Conservation (phyloP, 37 sponge, comb jelly and placozoan species). For the Bolinopsis microptera region DNA sequence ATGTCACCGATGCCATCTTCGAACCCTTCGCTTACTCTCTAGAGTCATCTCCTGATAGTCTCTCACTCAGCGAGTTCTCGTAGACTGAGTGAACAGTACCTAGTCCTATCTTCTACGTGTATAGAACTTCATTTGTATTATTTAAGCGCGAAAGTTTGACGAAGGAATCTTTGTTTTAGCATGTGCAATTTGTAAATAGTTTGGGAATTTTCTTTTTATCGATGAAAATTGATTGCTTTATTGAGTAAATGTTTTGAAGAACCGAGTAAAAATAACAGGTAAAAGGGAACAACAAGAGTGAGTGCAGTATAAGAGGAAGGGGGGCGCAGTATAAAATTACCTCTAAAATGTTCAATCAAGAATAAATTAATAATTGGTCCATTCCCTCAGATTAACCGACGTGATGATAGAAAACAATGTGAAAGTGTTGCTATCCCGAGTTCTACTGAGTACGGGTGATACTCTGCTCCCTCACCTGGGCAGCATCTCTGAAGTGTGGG, state of each 20-base stretch:
- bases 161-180: not conserved
- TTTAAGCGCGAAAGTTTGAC: not conserved
- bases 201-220: too few relatives aligned
- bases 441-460: not conserved
- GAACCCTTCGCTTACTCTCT: conserved; percentile 26
- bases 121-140: not conserved
- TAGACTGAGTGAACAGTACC: not conserved
- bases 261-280: too few relatives aligned
- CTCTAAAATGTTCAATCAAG: too few relatives aligned
- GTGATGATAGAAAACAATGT: conserved; percentile 13
- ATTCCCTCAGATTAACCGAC: conserved; percentile 1
- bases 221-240: too few relatives aligned
- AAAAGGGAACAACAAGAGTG: too few relatives aligned
- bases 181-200: too few relatives aligned
- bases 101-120: not conserved
- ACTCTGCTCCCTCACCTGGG: not conserved
- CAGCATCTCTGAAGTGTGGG: conserved; percentile 2
- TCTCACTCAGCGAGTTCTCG: not conserved
- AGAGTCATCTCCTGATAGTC: conserved; percentile 24
- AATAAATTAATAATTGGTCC: too few relatives aligned
- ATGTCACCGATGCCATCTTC: conserved; percentile 7
- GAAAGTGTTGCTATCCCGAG: conserved; percentile 16
- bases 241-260: too few relatives aligned
- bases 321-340: too few relatives aligned
- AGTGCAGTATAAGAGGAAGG: too few relatives aligned